These are phyloP conservation scores for Calypte anna DNA, from an alignment of 2,113 vertebrate genomes.

Conservation along the genomic window DNA sequence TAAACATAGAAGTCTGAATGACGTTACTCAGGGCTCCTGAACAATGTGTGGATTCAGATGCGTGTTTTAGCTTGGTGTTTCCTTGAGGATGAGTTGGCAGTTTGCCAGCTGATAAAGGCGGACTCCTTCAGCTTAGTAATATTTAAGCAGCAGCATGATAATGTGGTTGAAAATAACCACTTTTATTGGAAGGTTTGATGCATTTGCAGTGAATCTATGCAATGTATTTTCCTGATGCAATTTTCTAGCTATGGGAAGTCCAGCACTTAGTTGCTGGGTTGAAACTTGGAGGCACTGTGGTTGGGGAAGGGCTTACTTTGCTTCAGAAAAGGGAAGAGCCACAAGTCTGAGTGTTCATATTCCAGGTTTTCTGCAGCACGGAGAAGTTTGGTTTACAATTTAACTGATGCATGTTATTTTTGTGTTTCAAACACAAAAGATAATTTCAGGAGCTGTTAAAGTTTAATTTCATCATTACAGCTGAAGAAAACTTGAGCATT, in stretches of 20 bases:
- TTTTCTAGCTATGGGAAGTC: not conserved
- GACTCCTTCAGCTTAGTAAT: not conserved
- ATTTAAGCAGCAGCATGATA: not conserved
- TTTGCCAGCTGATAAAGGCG: not conserved
- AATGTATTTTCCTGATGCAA: not conserved
- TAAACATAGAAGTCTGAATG: not conserved
- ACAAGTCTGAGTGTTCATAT: rapidly evolving
- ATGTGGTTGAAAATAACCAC: not conserved
- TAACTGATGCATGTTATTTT: not conserved
- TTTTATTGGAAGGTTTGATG: not conserved
- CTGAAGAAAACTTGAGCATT: not conserved
- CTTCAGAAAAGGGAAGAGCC: not conserved
- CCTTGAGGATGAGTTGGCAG: not conserved
- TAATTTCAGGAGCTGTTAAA: not conserved
- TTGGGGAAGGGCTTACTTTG: not conserved
- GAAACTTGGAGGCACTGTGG: not conserved
- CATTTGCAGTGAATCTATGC: not conserved
- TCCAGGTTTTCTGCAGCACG: not conserved
- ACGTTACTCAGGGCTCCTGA: not conserved
- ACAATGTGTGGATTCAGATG: not conserved
- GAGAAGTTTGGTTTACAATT: not conserved
- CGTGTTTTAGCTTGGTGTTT: not conserved
- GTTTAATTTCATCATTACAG: not conserved
- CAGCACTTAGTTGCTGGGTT: not conserved
- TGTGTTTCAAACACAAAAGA: not conserved